Conservation (phyloP, 2,113 vertebrate genomes). For the Pseudorasbora parva region DNA sequence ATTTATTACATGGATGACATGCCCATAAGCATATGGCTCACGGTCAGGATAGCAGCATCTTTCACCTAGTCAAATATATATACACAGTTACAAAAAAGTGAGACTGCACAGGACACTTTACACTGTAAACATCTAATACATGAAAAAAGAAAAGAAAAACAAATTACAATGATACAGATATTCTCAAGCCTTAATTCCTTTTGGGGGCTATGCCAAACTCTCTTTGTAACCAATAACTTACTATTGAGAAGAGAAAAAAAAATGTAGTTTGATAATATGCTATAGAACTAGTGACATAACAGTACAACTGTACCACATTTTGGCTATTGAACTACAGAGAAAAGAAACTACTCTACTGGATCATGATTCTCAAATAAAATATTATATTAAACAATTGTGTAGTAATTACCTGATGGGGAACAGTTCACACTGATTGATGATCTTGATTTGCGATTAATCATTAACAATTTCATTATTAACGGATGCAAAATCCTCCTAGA, state of each 20-base stretch:
- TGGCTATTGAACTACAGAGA: slow-evolving; percentile 27
- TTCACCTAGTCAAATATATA: slow-evolving; percentile 78
- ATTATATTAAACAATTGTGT: background rate
- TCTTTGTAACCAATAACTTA: slow-evolving; percentile 19
- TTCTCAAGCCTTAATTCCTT: slow-evolving; percentile 34
- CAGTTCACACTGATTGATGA: background rate
- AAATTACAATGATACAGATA: background rate
- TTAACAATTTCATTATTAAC: background rate
- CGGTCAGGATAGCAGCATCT: slow-evolving; percentile 79
- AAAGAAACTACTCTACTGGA: background rate
- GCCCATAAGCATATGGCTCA: slow-evolving; percentile 67
- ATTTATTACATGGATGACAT: slow-evolving; percentile 79
- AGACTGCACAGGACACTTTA: slow-evolving; percentile 74
- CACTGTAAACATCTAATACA: slow-evolving; percentile 80
- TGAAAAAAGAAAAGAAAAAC: slow-evolving; percentile 51
- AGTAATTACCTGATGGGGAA: slow-evolving; percentile 16
- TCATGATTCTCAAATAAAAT: slow-evolving; percentile 21
- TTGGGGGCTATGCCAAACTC: background rate
- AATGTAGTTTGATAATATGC: slow-evolving; percentile 1
- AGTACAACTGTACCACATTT: slow-evolving; percentile 26
- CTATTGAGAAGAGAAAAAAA: background rate
- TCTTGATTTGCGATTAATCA: background rate
- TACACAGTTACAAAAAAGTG: slow-evolving; percentile 75
- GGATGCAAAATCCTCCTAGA: slow-evolving; percentile 9
- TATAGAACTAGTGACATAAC: slow-evolving; percentile 27